These are phyloP conservation scores for Drosophila burlai DNA, from an alignment of 1,140 invertebrate genomes.

Conservation along the genomic window DNA sequence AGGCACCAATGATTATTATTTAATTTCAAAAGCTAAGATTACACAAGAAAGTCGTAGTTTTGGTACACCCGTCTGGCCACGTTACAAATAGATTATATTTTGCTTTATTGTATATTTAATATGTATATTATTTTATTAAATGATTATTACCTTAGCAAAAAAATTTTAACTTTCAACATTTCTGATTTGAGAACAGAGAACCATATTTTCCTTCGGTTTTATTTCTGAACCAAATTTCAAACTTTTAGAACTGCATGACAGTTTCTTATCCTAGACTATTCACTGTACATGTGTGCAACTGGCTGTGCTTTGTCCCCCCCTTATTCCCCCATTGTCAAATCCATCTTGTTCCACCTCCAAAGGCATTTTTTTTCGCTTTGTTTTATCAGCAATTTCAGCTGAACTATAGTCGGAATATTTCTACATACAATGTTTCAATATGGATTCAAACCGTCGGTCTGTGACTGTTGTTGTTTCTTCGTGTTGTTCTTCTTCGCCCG, in stretches of 20 bases:
- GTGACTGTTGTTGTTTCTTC: constrained; percentile 13
- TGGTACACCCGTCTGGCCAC: no score
- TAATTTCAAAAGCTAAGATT: no score
- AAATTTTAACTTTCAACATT: not conserved
- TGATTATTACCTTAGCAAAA: no score
- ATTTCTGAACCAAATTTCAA: not conserved
- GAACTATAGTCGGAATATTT: constrained; percentile 55
- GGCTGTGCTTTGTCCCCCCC: constrained; percentile 6
- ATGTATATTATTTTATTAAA: no score
- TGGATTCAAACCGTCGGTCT: constrained; percentile 31
- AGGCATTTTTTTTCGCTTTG: constrained; percentile 37
- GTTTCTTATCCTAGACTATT: not conserved
- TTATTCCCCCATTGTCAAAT: not conserved
- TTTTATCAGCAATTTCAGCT: constrained; percentile 59
- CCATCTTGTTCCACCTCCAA: constrained; percentile 23
- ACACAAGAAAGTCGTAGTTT: no score
- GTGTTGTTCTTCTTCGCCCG: constrained; percentile 26
- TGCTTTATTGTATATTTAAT: no score
- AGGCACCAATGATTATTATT: no score
- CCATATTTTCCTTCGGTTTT: not conserved
- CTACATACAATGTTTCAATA: constrained; percentile 43
- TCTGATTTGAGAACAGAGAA: not conserved
- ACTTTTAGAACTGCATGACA: not conserved
- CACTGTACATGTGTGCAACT: constrained; percentile 30
- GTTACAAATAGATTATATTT: no score